Evolutionary conservation across 2,888 invertebrate genomes (phyloP).

Genomic region (Rhagium mordax): DNA sequence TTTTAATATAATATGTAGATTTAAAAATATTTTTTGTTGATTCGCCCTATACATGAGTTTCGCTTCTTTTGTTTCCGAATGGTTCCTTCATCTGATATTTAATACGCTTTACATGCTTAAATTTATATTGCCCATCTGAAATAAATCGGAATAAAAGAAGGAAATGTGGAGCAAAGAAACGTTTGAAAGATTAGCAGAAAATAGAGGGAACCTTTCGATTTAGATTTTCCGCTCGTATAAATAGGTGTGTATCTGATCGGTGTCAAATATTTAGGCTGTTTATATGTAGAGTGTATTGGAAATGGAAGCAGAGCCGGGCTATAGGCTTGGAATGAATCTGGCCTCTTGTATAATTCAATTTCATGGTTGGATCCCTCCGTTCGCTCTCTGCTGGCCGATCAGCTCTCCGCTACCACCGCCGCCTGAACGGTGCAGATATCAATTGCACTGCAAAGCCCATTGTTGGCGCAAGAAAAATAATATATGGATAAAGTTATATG

Average conservation of each 20-base stretch:
- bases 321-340: constrained; percentile 60
- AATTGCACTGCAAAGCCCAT: constrained; percentile 21
- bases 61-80: background rate
- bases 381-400: constrained; percentile 56
- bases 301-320: constrained; percentile 44
- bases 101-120: background rate
- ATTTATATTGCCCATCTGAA: constrained; percentile 36
- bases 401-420: constrained; percentile 53
- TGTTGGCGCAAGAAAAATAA: background rate
- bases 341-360: constrained; percentile 71
- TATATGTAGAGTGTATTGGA: constrained; percentile 52
- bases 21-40: too few relatives aligned
- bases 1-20: too few relatives aligned
- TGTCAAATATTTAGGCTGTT: constrained; percentile 53
- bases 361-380: constrained; percentile 70
- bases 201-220: constrained; percentile 52
- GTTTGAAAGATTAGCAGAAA: constrained; percentile 54
- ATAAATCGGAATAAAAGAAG: constrained; percentile 38
- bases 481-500: too few relatives aligned
- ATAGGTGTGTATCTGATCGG: constrained; percentile 56
- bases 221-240: constrained; percentile 57
- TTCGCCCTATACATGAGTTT: too few relatives aligned
- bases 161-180: constrained; percentile 47
- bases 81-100: background rate
- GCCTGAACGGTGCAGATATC: constrained; percentile 26